phyloP scores from a whole-genome alignment of 2,888 invertebrate genomes.

The Anarsia innoxiella region DNA sequence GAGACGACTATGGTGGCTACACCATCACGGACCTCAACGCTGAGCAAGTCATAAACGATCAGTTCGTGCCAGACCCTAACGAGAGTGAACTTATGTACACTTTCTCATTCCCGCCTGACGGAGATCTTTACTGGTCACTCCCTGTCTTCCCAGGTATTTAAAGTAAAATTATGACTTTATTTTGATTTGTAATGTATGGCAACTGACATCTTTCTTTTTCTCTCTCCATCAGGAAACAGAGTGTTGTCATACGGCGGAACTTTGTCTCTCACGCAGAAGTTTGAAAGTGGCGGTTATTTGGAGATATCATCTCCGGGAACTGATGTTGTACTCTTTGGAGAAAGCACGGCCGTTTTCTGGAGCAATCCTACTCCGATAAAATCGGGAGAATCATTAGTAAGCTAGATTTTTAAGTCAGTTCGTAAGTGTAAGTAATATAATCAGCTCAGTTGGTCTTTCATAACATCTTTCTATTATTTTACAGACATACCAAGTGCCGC shows the following conservation, averaged over 20 bases:
- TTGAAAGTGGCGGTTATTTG: constrained; percentile 73
- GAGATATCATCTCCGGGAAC: constrained; percentile 76
- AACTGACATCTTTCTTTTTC: no score
- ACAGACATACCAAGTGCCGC: constrained; percentile 77
- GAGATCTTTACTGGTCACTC: constrained; percentile 58
- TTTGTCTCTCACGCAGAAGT: constrained; percentile 83
- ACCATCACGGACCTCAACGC: constrained; percentile 50
- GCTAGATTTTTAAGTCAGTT: constrained; percentile 17
- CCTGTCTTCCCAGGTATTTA: constrained; percentile 63
- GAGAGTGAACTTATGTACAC: constrained; percentile 57
- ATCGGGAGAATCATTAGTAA: constrained; percentile 77
- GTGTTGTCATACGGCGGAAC: constrained; percentile 92
- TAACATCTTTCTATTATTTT: constrained; percentile 11
- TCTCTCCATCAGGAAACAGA: constrained; percentile 80
- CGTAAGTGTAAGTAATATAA: no score
- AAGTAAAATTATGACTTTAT: no score
- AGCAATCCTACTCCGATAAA: constrained; percentile 75
- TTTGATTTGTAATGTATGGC: no score
- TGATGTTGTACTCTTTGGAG: constrained; percentile 88
- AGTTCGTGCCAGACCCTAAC: constrained; percentile 48
- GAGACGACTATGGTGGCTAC: constrained; percentile 55
- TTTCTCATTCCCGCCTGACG: constrained; percentile 40
- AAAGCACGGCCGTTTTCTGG: constrained; percentile 85
- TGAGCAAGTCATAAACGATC: constrained; percentile 43
- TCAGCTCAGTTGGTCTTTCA: not conserved